Base-by-base conservation (phyloP, 2,113 vertebrate species). In the Oenanthe melanoleuca region DNA sequence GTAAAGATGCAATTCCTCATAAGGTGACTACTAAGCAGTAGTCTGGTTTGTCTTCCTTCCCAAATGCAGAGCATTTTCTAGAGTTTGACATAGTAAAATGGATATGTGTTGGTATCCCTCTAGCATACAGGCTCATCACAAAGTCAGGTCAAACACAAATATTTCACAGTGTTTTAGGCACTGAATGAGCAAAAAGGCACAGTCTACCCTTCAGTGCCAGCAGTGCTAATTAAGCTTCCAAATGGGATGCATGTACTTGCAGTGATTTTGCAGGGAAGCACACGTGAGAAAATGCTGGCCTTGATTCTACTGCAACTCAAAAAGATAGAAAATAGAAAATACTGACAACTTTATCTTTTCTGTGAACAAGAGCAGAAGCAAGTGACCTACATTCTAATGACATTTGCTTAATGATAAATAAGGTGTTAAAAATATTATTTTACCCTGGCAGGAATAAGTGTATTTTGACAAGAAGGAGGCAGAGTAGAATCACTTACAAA, bases 361-460 rank as follows among this genome's bases (percentile, higher is more conserved):
- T 57, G 50, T 2, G 2, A 82, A 29, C 40, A 72, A 91, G 45
- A 91, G 63, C 40, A 89, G 55, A 86, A 26, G 24, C 77, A 91
- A 84, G 44, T 13, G 28, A 75, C 55, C 29, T 71, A 64, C 33
- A 47, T 57, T 79, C 22, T 64, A 84, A 80, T 38, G 65, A 64
- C 60, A 81, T 60, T 82, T 92, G 21, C 47, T 89, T 69, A 89
- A 75, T 33, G 78, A 95, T 89, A 95, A 87, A 72, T 53, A 77
- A 55, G 33, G 37, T 69, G 37, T 73, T 89, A 37, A 82, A 85
- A 87, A 21, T 33, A 52, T 25, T 91, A 44, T 59, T 78, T 84
- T 45, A 42, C 55, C 37, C 45, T 91, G 52, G 49, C 61, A 95
- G 52, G 40, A 84, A 6, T 25, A 78, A 72, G 20, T 33, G 61